Conservation (phyloP, 2,113 vertebrate genomes). For the Rattus rattus region DNA sequence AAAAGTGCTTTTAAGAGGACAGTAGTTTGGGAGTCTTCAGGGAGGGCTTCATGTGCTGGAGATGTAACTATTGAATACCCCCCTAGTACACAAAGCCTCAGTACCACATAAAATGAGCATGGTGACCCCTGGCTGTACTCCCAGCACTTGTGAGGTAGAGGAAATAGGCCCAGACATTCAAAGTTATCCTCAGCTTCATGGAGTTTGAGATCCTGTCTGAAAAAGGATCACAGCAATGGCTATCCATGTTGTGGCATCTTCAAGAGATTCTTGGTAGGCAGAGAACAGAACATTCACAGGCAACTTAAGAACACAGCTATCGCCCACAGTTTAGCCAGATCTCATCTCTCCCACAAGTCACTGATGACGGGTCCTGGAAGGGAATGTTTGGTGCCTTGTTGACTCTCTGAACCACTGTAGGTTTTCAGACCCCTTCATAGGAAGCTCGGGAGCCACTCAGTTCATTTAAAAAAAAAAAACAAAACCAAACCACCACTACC, state of each 20-base stretch:
- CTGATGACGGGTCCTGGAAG: background rate
- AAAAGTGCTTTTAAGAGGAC: background rate
- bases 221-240: background rate
- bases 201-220: background rate
- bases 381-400: background rate
- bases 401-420: background rate
- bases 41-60: background rate
- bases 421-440: background rate
- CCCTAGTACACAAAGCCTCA: background rate
- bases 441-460: background rate
- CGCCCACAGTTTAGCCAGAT: background rate
- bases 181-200: background rate
- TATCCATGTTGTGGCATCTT: background rate
- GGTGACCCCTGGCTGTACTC: background rate
- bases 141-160: background rate
- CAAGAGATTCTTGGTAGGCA: background rate
- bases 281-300: background rate
- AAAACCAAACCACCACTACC: background rate
- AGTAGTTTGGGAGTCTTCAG: background rate
- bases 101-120: background rate
- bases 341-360: background rate
- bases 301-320: background rate
- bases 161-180: background rate
- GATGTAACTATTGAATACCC: background rate
- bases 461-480: constrained; percentile 8